Conservation (phyloP, 2,113 vertebrate species). For the Chelonoidis abingdonii region DNA sequence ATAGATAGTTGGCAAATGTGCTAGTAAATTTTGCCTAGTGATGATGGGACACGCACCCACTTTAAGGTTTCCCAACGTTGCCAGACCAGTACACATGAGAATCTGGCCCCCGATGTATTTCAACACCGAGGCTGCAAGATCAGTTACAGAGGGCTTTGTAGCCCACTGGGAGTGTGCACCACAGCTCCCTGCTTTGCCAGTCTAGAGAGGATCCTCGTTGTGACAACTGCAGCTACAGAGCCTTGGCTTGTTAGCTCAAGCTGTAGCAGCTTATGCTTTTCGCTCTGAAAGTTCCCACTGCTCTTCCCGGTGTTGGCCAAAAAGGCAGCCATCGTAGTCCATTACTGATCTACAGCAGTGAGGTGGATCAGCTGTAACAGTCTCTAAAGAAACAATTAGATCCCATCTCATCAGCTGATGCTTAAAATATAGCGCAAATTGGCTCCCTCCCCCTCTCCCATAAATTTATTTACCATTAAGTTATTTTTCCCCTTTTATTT, state of each 20-base stretch:
- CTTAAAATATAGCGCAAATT: accelerated
- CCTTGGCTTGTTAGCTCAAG: too few relatives aligned
- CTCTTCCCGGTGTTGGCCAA: background rate
- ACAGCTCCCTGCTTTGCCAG: background rate
- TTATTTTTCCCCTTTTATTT: conserved; percentile 23
- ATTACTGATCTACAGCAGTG: background rate
- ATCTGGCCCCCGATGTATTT: accelerated
- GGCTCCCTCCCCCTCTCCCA: background rate
- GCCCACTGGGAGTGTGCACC: background rate
- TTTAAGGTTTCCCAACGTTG: accelerated
- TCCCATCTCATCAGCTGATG: background rate
- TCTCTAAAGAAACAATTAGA: background rate
- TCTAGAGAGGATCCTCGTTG: background rate
- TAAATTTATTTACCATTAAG: background rate
- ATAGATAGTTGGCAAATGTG: background rate
- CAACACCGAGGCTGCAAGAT: accelerated
- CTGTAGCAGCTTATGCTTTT: background rate
- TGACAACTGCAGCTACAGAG: background rate
- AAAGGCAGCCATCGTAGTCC: background rate
- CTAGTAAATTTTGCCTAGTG: background rate
- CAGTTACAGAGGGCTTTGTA: background rate
- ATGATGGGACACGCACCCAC: background rate
- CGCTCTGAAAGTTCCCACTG: background rate
- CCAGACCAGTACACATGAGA: accelerated
- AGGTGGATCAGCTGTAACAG: accelerated